Evolutionary conservation across 2,888 invertebrate species (phyloP).

Genomic region (Achlya flavicornis): DNA sequence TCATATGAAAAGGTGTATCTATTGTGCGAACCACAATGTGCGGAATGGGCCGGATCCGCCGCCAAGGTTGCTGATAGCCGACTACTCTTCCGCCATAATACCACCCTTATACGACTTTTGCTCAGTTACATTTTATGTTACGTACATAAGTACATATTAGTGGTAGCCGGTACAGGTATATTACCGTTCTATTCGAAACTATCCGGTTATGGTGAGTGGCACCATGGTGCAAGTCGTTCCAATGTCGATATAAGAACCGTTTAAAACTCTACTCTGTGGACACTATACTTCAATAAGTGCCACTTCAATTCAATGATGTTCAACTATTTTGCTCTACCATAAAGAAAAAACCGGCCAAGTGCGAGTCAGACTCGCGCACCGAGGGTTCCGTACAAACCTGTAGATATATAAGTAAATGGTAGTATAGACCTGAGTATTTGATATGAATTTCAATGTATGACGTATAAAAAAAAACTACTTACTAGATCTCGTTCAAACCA

Average conservation of each 20-base stretch:
- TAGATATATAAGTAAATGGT: no score
- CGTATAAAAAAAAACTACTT: no score
- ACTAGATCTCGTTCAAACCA: no score
- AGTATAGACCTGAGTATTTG: no score
- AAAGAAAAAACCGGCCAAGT: background rate
- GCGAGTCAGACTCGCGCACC: no score
- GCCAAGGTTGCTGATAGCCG: background rate
- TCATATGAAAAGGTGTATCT: slow-evolving; percentile 5
- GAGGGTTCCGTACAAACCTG: no score
- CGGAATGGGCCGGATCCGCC: background rate
- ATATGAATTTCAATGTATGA: no score
- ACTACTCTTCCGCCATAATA: background rate
- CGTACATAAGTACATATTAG: background rate
- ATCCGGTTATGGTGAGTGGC: background rate
- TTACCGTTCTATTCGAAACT: slow-evolving; percentile 1
- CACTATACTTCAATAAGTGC: background rate
- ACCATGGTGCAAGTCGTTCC: background rate
- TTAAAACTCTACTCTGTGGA: background rate
- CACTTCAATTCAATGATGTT: background rate
- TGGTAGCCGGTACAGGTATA: background rate
- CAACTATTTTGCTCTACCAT: background rate
- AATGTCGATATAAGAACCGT: background rate
- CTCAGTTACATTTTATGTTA: background rate
- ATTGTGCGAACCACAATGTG: slow-evolving; percentile 14
- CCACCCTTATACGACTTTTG: background rate